Percentiles rank a stretch among this genome's conserved stretches.
Evolutionary conservation across 2,888 invertebrate species (phyloP).

Genomic region (Tanytarsus gracilentus): DNA sequence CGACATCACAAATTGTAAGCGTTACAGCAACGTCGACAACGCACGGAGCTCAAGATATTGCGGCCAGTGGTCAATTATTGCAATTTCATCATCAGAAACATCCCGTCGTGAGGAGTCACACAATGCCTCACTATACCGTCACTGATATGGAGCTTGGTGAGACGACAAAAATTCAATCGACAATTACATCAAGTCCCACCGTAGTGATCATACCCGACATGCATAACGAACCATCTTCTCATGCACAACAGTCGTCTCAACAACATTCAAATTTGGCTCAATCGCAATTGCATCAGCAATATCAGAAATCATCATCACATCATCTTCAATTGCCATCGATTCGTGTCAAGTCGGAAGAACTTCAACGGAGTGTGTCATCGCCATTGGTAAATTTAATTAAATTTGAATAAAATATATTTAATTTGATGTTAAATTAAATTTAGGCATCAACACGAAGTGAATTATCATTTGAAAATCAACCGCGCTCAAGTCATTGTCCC

Average conservation of each 20-base stretch:
- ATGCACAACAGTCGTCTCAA: too few relatives aligned
- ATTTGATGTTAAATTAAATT: constrained; percentile 8
- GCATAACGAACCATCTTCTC: not conserved
- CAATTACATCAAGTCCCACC: constrained; percentile 38
- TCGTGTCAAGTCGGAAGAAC: constrained; percentile 50
- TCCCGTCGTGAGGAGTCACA: constrained; percentile 12
- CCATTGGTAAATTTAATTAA: constrained; percentile 46
- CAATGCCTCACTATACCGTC: constrained; percentile 6
- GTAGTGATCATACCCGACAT: constrained; percentile 38
- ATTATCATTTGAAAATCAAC: constrained; percentile 42
- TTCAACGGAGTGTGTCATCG: constrained; percentile 52
- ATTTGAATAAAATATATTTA: not conserved
- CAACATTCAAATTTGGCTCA: constrained; percentile 34
- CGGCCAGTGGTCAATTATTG: constrained; percentile 6
- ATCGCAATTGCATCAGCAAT: constrained; percentile 33
- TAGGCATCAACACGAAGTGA: constrained; percentile 39
- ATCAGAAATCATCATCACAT: constrained; percentile 35
- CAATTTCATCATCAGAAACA: constrained; percentile 23
- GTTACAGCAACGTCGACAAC: constrained; percentile 10
- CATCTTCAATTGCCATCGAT: constrained; percentile 37
- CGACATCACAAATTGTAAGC: constrained; percentile 20
- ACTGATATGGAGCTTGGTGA: constrained; percentile 18
- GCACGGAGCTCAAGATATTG: not conserved
- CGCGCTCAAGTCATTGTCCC: constrained; percentile 71
- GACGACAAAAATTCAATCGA: constrained; percentile 22